Base-by-base conservation (phyloP, 2,113 vertebrate genomes). In the Todiramphus saurophagus region DNA sequence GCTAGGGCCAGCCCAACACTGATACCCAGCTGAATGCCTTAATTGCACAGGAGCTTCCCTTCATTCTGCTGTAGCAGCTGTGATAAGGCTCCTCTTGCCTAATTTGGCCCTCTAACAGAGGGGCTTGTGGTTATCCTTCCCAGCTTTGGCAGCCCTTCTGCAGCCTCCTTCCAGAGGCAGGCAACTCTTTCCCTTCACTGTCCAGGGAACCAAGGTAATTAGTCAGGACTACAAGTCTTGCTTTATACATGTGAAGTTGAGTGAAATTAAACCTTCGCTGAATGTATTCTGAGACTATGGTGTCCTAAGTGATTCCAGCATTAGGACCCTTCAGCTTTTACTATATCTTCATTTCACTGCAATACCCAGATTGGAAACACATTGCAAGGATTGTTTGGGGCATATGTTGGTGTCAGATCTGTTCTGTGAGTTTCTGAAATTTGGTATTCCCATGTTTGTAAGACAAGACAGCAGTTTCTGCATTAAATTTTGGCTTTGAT, bases 401-500 rank as follows among this genome's bases (percentile, higher is more conserved):
- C 81, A 37, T 13, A 5, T 9, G 50, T 39, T 55, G 53, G 35
- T 35, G 41, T 80, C 88, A 69, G 50, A 88, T 81, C 83, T 44
- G 74, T 83, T 77, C 83, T 84, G 64, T 81, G 87, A 92, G 53
- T 84, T 81, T 85, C 90, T 93, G 93, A 93, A 93, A 88, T 93
- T 96, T 90, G 87, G 90, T 77, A 82, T 96, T 96, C 83, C 69
- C 83, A 53, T 77, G 87, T 93, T 90, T 93, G 90, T 84, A 84
- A 93, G 87, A 81, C 86, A 93, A 92, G 87, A 93, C 87, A 90
- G 87, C 78, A 93, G 83, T 87, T 90, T 93, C 79, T 94, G 79
- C 74, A 69, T 82, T 77, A 81, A 68, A 55, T 81, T 96, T 88
- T 77, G 87, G 90, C 93, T 93, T 93, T 93, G 83, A 79, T 87